These are phyloP conservation scores for Florisuga fusca DNA, from an alignment of 2,797 vertebrate genomes.

Conservation along the genomic window DNA sequence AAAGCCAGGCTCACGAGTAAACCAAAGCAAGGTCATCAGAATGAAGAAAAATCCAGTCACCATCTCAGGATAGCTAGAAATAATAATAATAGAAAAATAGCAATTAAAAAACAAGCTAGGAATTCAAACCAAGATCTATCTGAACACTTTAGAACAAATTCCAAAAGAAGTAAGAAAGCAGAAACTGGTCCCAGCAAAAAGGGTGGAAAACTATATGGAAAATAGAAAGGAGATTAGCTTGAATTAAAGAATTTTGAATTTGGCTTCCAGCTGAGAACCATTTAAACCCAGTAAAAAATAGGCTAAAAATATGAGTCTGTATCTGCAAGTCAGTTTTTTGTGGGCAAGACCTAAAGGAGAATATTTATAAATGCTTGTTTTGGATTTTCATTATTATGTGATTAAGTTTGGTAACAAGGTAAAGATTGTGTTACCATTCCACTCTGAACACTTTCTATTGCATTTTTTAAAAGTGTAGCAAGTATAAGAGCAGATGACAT, in stretches of 20 bases:
- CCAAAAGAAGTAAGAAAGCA: neutral
- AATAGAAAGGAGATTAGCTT: neutral
- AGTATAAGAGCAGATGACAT: neutral
- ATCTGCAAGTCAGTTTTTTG: neutral
- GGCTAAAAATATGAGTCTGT: neutral
- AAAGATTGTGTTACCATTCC: neutral
- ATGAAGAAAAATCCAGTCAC: slow-evolving; percentile 96
- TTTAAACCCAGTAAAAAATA: neutral
- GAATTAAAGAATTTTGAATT: neutral
- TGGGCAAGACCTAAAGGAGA: neutral
- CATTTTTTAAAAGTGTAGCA: neutral
- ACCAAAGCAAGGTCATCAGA: slow-evolving; percentile 97
- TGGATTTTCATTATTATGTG: neutral
- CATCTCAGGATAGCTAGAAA: slow-evolving; percentile 92
- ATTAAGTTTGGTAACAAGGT: neutral
- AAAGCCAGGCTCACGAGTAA: slow-evolving; percentile 96
- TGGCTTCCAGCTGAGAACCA: neutral
- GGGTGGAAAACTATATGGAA: neutral
- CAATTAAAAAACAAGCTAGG: neutral
- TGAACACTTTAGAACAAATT: neutral
- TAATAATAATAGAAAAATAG: neutral
- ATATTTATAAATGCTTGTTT: neutral
- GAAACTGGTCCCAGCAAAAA: neutral
- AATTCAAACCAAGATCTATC: neutral
- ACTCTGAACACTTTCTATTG: neutral